phyloP scores from a whole-genome alignment of 2,113 vertebrate genomes.

The Mirza zaza region DNA sequence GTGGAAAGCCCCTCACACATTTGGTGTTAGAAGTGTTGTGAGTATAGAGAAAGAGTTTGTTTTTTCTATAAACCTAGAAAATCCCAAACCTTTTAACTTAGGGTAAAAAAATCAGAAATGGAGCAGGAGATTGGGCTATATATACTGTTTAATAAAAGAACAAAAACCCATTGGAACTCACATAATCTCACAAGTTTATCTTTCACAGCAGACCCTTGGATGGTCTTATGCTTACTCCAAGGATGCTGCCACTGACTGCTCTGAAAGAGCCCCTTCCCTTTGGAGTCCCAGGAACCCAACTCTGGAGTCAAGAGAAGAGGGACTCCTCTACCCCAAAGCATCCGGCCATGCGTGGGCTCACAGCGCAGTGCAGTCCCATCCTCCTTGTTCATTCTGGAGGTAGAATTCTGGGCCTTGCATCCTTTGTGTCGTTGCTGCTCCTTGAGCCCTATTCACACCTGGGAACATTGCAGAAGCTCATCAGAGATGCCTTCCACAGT shows the following conservation, averaged over 20 bases:
- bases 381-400: background rate
- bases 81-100: background rate
- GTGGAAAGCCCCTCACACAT: background rate
- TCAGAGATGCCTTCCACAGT: background rate
- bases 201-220: background rate
- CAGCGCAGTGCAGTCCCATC: background rate
- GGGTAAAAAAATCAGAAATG: background rate
- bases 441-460: background rate
- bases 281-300: background rate
- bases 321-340: background rate
- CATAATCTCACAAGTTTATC: background rate
- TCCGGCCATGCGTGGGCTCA: fast-evolving
- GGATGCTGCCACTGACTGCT: too few species aligned
- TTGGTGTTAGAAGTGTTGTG: background rate
- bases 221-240: background rate
- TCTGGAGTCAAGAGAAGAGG: background rate
- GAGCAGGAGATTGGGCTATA: background rate
- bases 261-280: background rate
- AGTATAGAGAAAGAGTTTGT: background rate
- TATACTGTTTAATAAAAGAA: background rate
- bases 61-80: background rate
- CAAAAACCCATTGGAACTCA: background rate
- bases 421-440: background rate
- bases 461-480: background rate
- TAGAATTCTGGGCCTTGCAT: background rate